Base-by-base conservation (phyloP, 2,888 invertebrate genomes). In the Tillus elongatus region DNA sequence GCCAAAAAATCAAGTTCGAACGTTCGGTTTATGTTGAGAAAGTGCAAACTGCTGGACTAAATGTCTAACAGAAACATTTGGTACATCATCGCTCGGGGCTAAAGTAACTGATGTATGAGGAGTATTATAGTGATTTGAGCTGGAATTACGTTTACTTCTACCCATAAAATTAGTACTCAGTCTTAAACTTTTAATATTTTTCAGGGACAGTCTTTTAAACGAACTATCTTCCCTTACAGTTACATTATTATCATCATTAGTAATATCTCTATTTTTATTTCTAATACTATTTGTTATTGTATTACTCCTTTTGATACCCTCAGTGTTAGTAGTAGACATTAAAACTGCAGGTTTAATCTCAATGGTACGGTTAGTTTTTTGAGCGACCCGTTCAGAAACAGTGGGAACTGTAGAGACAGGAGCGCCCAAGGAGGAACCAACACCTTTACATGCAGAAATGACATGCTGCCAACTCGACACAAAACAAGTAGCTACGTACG, bases 321-420 rank as follows among this genome's bases (percentile, higher is more conserved):
- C 67, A 41, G 70, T 67, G 56, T 81, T 82, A 27, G 81, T 81
- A 2, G 81, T 80, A 1, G 73, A 81, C 2, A 77, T 68, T 38
- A 82, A 64, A 42, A 72, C 74, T 35, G 73, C 66, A 37, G 72
- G 74, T 42, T 72, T 69, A 46, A 81, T 79, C 36, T 73, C 71
- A 8, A 74, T 51, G 46, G 64, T 64, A 34, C 58, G 35, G 27
- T 46, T 46, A 31, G 6, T 4, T 6, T 9, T 10, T 15, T 31
- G 30, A 3, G 41, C 19, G 3, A 43, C 41, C 30, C 34, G 33
- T 34, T 37, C 30, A 8, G 45, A 43, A 9, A 44, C 36, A 4
- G 35, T 40, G 15, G 42, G 39, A 27, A 41, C 30, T 8, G 13
- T 32, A 35, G 45, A 41, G n/a, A n/a, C n/a, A n/a, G n/a, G n/a